A percentile compares a stretch with the other conserved stretches of the same genome.
Evolutionary conservation across 2,797 vertebrate genomes (phyloP).

Genomic region (Parotocinclus haroldoi): DNA sequence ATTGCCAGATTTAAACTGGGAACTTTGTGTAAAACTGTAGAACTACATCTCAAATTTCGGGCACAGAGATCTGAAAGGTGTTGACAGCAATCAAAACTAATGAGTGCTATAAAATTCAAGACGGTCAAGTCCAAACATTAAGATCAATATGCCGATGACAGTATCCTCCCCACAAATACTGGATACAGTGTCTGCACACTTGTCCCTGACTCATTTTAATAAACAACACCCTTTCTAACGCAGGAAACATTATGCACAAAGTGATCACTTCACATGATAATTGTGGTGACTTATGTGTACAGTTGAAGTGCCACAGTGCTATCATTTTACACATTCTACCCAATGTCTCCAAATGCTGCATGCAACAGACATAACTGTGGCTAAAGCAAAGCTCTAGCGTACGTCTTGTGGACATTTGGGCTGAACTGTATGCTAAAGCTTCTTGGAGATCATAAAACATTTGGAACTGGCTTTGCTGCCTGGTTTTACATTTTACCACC

Average conservation of each 20-base stretch:
- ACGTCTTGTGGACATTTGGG: constrained; percentile 55
- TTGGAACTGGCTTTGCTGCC: too few relatives aligned
- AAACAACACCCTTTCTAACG: constrained; percentile 1
- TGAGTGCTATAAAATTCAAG: constrained; percentile 15
- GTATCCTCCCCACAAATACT: constrained; percentile 20
- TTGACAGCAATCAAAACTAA: constrained; percentile 33
- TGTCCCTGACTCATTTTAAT: constrained; percentile 16
- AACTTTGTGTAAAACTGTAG: constrained; percentile 35
- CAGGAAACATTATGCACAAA: constrained; percentile 1
- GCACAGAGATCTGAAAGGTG: constrained; percentile 8
- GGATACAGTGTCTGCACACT: constrained; percentile 9
- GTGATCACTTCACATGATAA: not conserved
- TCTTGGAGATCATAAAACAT: too few relatives aligned
- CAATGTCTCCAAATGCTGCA: constrained; percentile 51
- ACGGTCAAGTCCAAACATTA: constrained; percentile 17
- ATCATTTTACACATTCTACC: constrained; percentile 35
- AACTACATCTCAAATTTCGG: constrained; percentile 29
- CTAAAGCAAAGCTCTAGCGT: constrained; percentile 36
- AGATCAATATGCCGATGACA: not conserved
- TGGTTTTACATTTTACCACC: too few relatives aligned
- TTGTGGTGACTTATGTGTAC: too few relatives aligned
- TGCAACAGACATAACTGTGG: constrained; percentile 50
- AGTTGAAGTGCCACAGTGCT: not conserved
- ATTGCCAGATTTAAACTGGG: constrained; percentile 56
- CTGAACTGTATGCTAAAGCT: not conserved